Conservation (phyloP, 2,888 invertebrate species). For the Eupeodes latifasciatus region DNA sequence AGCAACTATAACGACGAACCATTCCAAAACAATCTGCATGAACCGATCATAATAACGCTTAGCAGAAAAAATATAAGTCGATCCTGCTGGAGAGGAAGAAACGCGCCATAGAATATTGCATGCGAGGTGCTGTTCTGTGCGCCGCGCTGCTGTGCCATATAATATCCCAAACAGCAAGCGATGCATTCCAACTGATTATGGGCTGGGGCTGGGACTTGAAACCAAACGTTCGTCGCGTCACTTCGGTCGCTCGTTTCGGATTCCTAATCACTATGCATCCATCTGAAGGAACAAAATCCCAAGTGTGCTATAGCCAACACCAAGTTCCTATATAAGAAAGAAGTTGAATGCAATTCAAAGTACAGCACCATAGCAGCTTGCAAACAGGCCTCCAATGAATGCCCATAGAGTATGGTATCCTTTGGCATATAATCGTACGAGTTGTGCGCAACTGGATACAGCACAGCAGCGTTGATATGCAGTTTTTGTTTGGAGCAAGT, state of each 20-base stretch:
- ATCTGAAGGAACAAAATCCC: constrained; percentile 62
- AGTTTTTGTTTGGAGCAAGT: constrained; percentile 67
- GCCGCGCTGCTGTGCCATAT: background rate
- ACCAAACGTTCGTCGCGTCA: constrained; percentile 47
- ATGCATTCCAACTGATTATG: constrained; percentile 75
- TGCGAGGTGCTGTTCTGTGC: background rate
- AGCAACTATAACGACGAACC: constrained; percentile 62
- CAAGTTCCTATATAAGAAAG: constrained; percentile 26
- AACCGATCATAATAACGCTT: constrained; percentile 73
- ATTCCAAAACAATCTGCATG: constrained; percentile 69
- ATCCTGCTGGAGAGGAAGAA: constrained; percentile 37
- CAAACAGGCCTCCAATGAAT: background rate
- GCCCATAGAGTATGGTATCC: constrained; percentile 39
- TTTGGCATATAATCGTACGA: constrained; percentile 27
- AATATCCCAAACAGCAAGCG: constrained; percentile 56
- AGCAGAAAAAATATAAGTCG: constrained; percentile 25
- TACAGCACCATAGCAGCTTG: constrained; percentile 5
- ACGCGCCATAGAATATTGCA: constrained; percentile 6
- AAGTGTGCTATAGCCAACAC: constrained; percentile 60
- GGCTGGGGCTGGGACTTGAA: constrained; percentile 49
- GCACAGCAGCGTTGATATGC: constrained; percentile 4
- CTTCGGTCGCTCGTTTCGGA: constrained; percentile 46
- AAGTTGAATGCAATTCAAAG: constrained; percentile 44
- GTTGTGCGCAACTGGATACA: background rate
- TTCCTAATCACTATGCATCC: constrained; percentile 68